phyloP scores from a whole-genome alignment of 2,797 vertebrate genomes.

The Anas capensis region DNA sequence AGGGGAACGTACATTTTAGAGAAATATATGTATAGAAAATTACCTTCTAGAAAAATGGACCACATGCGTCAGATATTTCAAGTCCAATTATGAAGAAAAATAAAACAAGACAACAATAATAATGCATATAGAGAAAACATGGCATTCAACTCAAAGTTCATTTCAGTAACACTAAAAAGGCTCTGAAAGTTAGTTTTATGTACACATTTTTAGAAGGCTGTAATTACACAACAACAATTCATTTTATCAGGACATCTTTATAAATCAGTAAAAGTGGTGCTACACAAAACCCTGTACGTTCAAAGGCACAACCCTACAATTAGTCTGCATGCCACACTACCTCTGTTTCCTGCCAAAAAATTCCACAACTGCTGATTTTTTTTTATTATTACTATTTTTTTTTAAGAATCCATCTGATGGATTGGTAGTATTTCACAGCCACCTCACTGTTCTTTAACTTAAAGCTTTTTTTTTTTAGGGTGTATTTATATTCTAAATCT shows the following conservation, averaged over 20 bases:
- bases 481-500: not conserved
- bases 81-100: conserved; percentile 81
- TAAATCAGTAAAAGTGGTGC: not conserved
- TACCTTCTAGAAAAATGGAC: conserved; percentile 93
- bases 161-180: not conserved
- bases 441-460: not conserved
- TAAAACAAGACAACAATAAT: conserved; percentile 76
- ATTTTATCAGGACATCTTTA: not conserved
- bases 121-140: not conserved
- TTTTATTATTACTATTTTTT: not conserved
- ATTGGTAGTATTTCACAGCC: not conserved
- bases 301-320: not conserved
- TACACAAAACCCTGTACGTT: not conserved
- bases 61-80: conserved; percentile 79
- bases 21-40: conserved; percentile 54
- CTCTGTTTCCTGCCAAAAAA: not conserved
- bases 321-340: not conserved
- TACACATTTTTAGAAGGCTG: not conserved
- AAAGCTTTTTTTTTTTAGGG: not conserved
- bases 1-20: not conserved
- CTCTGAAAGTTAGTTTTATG: not conserved
- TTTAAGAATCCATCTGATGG: not conserved
- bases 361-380: not conserved
- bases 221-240: not conserved
- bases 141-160: not conserved